Evolutionary conservation across 1,140 invertebrate species (phyloP).

Genomic region (Philopotamus ludificatus): DNA sequence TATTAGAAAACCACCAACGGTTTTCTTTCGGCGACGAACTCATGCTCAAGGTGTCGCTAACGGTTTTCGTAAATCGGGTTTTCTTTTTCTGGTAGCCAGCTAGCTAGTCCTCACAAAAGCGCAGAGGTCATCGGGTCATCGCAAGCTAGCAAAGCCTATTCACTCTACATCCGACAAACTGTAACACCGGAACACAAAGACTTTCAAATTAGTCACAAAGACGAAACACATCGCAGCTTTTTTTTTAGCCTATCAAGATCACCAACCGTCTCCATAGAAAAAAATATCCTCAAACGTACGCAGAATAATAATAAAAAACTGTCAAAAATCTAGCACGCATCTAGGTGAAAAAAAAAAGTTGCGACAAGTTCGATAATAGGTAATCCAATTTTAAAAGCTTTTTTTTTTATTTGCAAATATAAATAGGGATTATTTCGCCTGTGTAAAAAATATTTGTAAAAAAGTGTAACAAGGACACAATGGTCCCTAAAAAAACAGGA

Average conservation of each 20-base stretch:
- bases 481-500: conserved; percentile 26
- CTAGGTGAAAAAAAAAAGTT: conserved; percentile 15
- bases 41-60: conserved; percentile 32
- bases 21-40: not conserved
- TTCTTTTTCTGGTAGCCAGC: conserved; percentile 13
- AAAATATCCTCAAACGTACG: not conserved
- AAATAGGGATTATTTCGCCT: conserved; percentile 20
- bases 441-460: conserved; percentile 31
- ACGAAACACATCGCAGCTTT: conserved; percentile 14
- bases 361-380: conserved; percentile 40
- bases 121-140: not conserved
- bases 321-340: not conserved
- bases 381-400: conserved; percentile 43
- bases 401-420: conserved; percentile 20
- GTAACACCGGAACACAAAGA: conserved; percentile 30
- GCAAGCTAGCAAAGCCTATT: conserved; percentile 25
- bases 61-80: conserved; percentile 37
- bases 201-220: conserved; percentile 39
- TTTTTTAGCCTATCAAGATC: conserved; percentile 20
- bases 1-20: conserved; percentile 16
- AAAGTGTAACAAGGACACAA: conserved; percentile 21
- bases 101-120: too few relatives aligned
- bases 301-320: not conserved
- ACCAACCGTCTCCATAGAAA: conserved; percentile 21
- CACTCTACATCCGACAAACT: conserved; percentile 30